A percentile compares a stretch with the other conserved stretches of the same genome.
phyloP scores from a whole-genome alignment of 2,888 invertebrate genomes.

The Eupithecia insigniata region DNA sequence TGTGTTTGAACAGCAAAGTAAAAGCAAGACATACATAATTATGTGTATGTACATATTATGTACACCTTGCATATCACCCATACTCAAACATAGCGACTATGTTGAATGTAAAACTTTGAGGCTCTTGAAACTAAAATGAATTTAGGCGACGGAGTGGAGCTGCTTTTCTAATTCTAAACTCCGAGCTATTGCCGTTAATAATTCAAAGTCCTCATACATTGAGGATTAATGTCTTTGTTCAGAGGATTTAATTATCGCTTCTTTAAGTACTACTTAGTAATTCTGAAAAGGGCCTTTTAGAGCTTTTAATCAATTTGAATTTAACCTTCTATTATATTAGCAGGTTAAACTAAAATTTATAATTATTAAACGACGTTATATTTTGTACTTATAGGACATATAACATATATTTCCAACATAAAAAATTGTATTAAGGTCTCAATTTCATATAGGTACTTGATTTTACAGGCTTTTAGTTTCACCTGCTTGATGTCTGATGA shows the following conservation, averaged over 20 bases:
- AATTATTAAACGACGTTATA: no score
- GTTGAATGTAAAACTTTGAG: background rate
- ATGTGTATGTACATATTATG: no score
- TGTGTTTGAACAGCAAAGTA: background rate
- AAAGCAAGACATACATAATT: background rate
- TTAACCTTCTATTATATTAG: no score
- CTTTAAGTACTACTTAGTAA: background rate
- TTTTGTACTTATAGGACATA: no score
- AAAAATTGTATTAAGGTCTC: no score
- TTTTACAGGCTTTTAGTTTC: background rate
- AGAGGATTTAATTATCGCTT: background rate
- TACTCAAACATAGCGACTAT: background rate
- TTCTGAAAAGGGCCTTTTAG: background rate
- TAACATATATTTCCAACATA: no score
- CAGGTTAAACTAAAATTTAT: no score
- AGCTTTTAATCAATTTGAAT: background rate
- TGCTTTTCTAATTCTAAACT: background rate
- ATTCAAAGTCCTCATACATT: background rate
- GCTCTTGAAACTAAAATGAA: background rate
- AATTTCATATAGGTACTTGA: no score
- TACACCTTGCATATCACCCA: no score
- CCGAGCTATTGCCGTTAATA: background rate
- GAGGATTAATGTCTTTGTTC: slow-evolving; percentile 2
- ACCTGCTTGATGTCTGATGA: background rate
- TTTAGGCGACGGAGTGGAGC: slow-evolving; percentile 8